Evolutionary conservation across 1,140 invertebrate genomes (phyloP).

Genomic region (Protaetia brevitarsis): DNA sequence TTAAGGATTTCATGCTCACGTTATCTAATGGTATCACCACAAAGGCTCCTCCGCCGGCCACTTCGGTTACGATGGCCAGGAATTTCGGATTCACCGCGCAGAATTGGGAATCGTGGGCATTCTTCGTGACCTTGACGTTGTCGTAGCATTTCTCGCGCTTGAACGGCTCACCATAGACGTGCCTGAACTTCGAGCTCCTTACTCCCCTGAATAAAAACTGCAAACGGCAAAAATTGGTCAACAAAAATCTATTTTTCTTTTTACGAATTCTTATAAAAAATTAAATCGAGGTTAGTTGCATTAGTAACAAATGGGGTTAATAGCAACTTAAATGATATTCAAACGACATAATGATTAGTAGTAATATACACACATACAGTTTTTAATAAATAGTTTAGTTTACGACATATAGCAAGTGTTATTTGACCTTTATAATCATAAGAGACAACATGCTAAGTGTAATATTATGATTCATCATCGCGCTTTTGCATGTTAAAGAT

Average conservation of each 20-base stretch:
- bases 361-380: too few relatives aligned
- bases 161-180: constrained; percentile 86
- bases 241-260: neutral
- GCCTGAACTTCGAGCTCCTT: constrained; percentile 85
- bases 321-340: too few relatives aligned
- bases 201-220: constrained; percentile 82
- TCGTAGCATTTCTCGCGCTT: constrained; percentile 89
- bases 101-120: constrained; percentile 88
- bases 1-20: constrained; percentile 56
- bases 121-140: constrained; percentile 89
- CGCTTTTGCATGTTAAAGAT: too few relatives aligned
- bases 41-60: constrained; percentile 91
- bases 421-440: too few relatives aligned
- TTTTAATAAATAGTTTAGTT: too few relatives aligned
- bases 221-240: constrained; percentile 19
- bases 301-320: too few relatives aligned
- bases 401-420: too few relatives aligned
- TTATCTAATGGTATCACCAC: constrained; percentile 85
- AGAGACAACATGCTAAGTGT: too few relatives aligned
- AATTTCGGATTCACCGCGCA: constrained; percentile 94
- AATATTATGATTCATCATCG: too few relatives aligned
- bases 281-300: too few relatives aligned
- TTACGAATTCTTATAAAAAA: too few relatives aligned
- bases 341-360: too few relatives aligned
- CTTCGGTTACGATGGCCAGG: constrained; percentile 89